Evolutionary conservation across 2,113 vertebrate species (phyloP).

Genomic region (Procavia capensis): DNA sequence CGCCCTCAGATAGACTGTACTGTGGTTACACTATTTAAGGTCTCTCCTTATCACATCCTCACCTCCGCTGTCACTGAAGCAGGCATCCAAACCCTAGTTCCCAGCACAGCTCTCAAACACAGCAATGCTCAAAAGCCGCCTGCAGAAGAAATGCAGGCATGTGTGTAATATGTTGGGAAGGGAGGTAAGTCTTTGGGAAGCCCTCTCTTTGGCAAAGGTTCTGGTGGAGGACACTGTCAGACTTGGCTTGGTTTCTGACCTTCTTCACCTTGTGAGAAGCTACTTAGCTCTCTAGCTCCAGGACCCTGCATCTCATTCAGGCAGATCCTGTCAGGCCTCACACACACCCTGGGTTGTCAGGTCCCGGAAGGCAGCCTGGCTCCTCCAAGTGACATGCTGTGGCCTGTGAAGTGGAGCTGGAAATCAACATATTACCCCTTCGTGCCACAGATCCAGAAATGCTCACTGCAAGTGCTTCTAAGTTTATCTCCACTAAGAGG

Average conservation of each 20-base stretch:
- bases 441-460: background rate
- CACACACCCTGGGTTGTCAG: conserved; percentile 17
- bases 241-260: background rate
- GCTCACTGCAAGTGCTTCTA: conserved; percentile 48
- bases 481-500: conserved; percentile 1
- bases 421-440: background rate
- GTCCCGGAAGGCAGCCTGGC: background rate
- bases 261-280: background rate
- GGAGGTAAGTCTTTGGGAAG: background rate
- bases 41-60: background rate
- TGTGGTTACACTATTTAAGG: rapidly evolving
- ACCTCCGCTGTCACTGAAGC: background rate
- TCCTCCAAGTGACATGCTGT: background rate
- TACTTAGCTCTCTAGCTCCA: background rate
- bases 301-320: background rate
- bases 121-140: background rate
- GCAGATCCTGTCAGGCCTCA: conserved; percentile 9
- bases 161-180: background rate
- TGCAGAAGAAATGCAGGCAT: background rate
- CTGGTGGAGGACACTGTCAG: background rate
- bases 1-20: background rate
- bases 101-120: background rate
- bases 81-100: rapidly evolving
- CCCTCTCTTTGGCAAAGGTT: background rate
- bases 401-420: background rate